These are phyloP conservation scores for Platygyra sinensis DNA, from an alignment of 64 coral and sea anemone genomes.

Conservation along the genomic window DNA sequence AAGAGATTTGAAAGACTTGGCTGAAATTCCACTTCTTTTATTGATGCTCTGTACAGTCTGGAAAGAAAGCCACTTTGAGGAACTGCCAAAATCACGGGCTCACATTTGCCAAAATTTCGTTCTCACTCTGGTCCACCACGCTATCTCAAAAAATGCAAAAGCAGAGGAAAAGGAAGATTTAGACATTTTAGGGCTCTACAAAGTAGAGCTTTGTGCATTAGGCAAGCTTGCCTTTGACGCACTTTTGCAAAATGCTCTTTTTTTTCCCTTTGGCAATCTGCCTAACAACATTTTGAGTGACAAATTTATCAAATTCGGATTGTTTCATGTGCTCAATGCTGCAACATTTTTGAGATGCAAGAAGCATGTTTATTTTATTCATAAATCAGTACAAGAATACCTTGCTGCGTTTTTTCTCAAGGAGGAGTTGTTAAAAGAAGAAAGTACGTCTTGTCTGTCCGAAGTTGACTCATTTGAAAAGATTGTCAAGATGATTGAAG, in stretches of 20 bases:
- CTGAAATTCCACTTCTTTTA: slow-evolving; percentile 54
- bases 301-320: slow-evolving; percentile 9
- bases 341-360: not conserved
- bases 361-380: slow-evolving; percentile 30
- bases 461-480: not conserved
- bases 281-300: not conserved
- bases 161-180: not conserved
- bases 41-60: slow-evolving; percentile 40
- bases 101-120: slow-evolving; percentile 27
- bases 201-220: not conserved
- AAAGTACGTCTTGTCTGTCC: not conserved
- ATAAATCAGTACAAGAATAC: slow-evolving; percentile 60
- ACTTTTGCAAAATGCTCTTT: not conserved
- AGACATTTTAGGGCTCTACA: not conserved
- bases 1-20: not conserved
- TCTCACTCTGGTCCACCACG: slow-evolving; percentile 8
- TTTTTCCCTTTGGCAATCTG: slow-evolving; percentile 1
- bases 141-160: not conserved
- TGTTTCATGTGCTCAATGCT: slow-evolving; percentile 35
- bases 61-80: slow-evolving; percentile 20
- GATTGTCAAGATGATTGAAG: not conserved
- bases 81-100: slow-evolving; percentile 18
- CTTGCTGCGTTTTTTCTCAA: slow-evolving; percentile 47
- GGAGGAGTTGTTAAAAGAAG: not conserved
- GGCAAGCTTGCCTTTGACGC: slow-evolving; percentile 48